Conservation (phyloP, 2,888 invertebrate genomes). For the Acanthosepion pharaonis region DNA sequence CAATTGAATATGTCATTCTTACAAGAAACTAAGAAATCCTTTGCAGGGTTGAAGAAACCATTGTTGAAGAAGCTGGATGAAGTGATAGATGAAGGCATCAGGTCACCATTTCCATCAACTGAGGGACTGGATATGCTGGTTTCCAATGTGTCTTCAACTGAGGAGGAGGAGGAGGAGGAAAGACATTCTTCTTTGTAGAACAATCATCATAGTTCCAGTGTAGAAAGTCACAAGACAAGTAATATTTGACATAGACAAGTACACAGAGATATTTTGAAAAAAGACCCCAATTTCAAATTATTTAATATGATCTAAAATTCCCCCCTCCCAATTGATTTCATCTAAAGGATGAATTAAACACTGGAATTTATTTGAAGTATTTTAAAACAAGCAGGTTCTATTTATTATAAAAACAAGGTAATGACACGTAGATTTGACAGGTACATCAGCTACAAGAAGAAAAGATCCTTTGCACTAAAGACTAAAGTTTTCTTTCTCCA, state of each 20-base stretch:
- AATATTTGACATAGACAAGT: neutral
- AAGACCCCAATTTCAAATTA: neutral
- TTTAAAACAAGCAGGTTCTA: neutral
- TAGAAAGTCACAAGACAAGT: neutral
- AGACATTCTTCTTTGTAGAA: slow-evolving; percentile 5
- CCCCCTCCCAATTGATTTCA: neutral
- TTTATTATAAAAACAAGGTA: neutral
- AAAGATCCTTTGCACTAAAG: too few species aligned
- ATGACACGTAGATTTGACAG: neutral
- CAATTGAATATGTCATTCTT: neutral
- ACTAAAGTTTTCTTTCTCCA: too few species aligned
- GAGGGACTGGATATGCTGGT: neutral
- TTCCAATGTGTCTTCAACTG: slow-evolving; percentile 34
- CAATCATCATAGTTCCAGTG: neutral
- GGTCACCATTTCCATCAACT: slow-evolving; percentile 33
- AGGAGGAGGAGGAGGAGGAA: neutral
- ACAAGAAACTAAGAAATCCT: slow-evolving; percentile 40
- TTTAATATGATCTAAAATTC: neutral
- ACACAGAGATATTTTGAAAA: neutral
- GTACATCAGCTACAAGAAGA: too few species aligned
- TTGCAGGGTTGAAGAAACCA: slow-evolving; percentile 23
- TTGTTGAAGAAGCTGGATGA: slow-evolving; percentile 24
- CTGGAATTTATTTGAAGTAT: neutral
- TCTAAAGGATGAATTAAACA: neutral
- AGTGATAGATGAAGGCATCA: slow-evolving; percentile 14